Conservation (phyloP, 37 sponge, comb jelly and placozoan genomes). For the Mnemiopsis leidyi region DNA sequence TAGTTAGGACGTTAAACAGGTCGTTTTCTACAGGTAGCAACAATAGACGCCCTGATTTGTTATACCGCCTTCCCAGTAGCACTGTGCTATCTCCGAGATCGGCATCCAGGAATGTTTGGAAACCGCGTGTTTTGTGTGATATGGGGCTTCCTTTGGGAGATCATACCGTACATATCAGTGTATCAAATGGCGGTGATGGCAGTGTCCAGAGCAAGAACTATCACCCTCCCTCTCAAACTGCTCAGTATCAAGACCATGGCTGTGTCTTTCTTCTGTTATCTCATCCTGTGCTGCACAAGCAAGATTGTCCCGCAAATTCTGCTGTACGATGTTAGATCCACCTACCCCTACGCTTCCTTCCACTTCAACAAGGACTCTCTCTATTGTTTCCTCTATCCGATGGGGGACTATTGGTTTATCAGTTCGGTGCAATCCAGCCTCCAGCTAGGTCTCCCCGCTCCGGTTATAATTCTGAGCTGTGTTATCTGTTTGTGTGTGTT, state of each 20-base stretch:
- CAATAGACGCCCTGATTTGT: neutral
- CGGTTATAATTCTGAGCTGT: neutral
- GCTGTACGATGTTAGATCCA: neutral
- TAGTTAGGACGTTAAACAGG: too few species aligned
- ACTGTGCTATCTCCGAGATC: neutral
- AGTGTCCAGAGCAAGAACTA: neutral
- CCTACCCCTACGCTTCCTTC: neutral
- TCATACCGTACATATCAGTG: neutral
- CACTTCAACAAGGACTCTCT: conserved; percentile 6
- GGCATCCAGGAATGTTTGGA: neutral
- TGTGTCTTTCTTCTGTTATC: neutral
- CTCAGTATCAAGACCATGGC: neutral
- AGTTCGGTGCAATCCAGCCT: neutral
- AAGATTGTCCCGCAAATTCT: neutral
- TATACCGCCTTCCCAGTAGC: conserved; percentile 3
- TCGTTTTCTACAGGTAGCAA: neutral
- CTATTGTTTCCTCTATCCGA: conserved; percentile 5
- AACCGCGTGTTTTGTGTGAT: neutral
- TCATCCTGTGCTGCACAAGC: neutral
- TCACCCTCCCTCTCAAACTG: neutral
- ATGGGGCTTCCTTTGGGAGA: conserved; percentile 9
- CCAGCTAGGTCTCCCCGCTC: conserved; percentile 1
- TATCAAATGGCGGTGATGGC: neutral
- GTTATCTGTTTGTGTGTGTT: neutral
- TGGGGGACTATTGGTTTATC: neutral